Conservation (phyloP, 2,888 invertebrate genomes). For the Dysmachus trigonus region DNA sequence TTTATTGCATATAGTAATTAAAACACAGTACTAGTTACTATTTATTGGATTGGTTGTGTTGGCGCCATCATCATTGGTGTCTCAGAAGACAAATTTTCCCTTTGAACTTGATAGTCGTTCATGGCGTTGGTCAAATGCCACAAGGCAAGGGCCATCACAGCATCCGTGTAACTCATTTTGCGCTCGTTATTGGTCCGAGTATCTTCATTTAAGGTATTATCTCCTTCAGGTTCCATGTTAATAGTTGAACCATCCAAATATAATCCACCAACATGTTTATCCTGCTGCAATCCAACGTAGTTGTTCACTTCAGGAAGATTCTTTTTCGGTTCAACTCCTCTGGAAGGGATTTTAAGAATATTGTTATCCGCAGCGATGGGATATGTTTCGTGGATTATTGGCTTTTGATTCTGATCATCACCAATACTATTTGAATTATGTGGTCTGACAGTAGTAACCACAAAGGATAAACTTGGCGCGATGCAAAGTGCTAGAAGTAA, state of each 20-base stretch:
- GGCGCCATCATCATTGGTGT: neutral
- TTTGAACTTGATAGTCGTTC: slow-evolving; percentile 23
- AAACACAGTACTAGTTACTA: neutral
- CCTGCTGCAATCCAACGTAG: neutral
- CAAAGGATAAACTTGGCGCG: neutral
- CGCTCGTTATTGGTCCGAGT: neutral
- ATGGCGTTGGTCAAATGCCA: slow-evolving; percentile 35
- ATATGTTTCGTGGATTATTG: neutral
- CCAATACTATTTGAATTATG: neutral
- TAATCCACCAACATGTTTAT: neutral
- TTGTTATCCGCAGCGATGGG: neutral
- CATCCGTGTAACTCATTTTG: neutral
- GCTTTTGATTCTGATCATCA: neutral
- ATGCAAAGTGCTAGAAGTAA: neutral
- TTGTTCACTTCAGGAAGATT: neutral
- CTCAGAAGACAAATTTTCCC: neutral
- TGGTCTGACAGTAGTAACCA: neutral
- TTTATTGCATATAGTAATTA: neutral
- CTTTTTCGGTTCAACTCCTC: neutral
- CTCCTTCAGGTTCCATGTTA: neutral
- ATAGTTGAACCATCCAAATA: neutral
- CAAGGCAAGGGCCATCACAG: slow-evolving; percentile 1
- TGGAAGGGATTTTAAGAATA: neutral
- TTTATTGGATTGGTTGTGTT: neutral
- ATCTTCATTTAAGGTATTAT: neutral